These are phyloP conservation scores for Diaprepes abbreviatus DNA, from an alignment of 2,888 invertebrate species.

Conservation along the genomic window DNA sequence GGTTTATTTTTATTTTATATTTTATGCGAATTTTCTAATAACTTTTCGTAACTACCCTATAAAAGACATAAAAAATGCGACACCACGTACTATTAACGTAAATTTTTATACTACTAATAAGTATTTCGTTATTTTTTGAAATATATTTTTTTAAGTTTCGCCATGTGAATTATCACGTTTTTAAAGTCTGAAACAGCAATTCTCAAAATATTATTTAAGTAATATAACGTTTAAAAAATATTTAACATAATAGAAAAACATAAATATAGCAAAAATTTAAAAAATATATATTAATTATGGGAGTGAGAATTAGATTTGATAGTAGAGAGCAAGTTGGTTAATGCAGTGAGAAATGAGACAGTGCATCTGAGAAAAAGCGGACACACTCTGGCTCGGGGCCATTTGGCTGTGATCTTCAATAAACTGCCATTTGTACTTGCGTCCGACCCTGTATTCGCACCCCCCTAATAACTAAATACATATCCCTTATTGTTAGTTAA, in stretches of 20 bases:
- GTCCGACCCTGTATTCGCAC: constrained; percentile 55
- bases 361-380: constrained; percentile 45
- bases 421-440: constrained; percentile 63
- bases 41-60: constrained; percentile 50
- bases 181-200: constrained; percentile 70
- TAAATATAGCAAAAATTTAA: constrained; percentile 58
- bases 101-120: constrained; percentile 63
- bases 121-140: constrained; percentile 66
- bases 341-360: constrained; percentile 50
- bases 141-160: constrained; percentile 67
- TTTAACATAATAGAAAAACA: constrained; percentile 58
- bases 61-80: constrained; percentile 65
- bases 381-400: constrained; percentile 58
- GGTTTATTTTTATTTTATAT: constrained; percentile 56
- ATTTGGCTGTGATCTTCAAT: constrained; percentile 68
- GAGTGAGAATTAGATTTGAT: constrained; percentile 58
- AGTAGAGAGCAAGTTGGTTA: constrained; percentile 50
- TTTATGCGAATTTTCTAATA: constrained; percentile 16
- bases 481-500: constrained; percentile 70
- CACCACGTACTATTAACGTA: constrained; percentile 61
- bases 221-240: constrained; percentile 61
- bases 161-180: constrained; percentile 66
- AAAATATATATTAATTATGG: constrained; percentile 52
- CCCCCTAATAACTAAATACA: constrained; percentile 68
- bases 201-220: constrained; percentile 69